These are phyloP conservation scores for Chionodraco myersi DNA, from an alignment of 2,113 vertebrate species.

Conservation along the genomic window DNA sequence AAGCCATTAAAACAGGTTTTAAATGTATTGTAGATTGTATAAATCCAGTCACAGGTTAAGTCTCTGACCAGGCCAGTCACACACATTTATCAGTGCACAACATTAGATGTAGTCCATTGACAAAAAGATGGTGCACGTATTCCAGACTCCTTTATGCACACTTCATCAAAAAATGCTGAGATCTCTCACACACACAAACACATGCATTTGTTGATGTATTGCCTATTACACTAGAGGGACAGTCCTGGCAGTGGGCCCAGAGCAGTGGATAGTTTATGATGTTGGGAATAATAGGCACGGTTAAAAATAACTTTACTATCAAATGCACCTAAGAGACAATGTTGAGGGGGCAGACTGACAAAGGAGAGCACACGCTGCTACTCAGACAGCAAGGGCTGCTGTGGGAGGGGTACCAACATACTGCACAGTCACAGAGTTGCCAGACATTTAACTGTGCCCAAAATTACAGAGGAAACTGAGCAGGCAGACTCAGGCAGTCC, in stretches of 20 bases:
- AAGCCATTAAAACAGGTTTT: not conserved
- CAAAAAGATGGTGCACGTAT: slow-evolving; percentile 17
- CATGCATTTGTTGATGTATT: slow-evolving; percentile 68
- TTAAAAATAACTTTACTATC: slow-evolving; percentile 77
- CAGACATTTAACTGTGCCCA: slow-evolving; percentile 1
- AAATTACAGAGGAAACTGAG: slow-evolving; percentile 12
- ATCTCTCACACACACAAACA: slow-evolving; percentile 21
- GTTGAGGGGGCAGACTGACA: slow-evolving; percentile 21
- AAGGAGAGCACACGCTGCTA: not conserved
- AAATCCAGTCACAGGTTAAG: not conserved
- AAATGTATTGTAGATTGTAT: not conserved
- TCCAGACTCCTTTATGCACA: slow-evolving; percentile 12
- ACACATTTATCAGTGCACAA: not conserved
- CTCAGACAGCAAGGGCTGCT: not conserved
- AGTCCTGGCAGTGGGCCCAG: slow-evolving; percentile 61
- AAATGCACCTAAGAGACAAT: slow-evolving; percentile 63
- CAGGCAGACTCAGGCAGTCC: not conserved
- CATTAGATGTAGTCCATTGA: slow-evolving; percentile 3
- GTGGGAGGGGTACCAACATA: slow-evolving; percentile 10
- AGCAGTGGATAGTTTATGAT: slow-evolving; percentile 72
- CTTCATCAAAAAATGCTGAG: slow-evolving; percentile 30
- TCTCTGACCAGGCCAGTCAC: not conserved
- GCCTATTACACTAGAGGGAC: slow-evolving; percentile 69
- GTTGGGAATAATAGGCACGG: slow-evolving; percentile 62
- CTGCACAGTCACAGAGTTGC: slow-evolving; percentile 9